Percentiles rank a stretch among this genome's conserved stretches.
phyloP scores from a whole-genome alignment of 2,113 vertebrate species.

The Terrapene triunguis region DNA sequence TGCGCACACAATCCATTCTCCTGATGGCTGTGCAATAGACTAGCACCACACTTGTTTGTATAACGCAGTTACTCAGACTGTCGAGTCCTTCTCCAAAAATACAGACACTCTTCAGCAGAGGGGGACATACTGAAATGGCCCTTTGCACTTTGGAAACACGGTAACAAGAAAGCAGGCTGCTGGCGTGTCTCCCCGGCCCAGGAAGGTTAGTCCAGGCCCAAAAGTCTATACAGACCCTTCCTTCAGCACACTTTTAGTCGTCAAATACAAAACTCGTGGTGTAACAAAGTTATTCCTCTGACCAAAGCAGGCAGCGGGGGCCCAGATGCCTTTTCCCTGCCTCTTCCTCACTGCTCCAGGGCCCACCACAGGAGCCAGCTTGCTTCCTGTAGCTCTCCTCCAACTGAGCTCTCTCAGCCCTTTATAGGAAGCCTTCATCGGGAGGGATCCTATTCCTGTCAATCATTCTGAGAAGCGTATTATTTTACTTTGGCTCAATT shows the following conservation, averaged over 20 bases:
- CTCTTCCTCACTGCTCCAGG: background rate
- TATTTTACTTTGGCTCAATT: background rate
- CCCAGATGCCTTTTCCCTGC: background rate
- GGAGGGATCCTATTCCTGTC: background rate
- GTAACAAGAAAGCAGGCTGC: background rate
- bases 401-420: background rate
- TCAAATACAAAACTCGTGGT: background rate
- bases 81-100: background rate
- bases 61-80: background rate
- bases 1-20: background rate
- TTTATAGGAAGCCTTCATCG: background rate
- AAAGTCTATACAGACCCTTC: background rate
- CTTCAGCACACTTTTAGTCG: background rate
- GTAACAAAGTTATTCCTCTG: background rate
- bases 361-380: background rate
- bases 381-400: background rate
- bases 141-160: background rate
- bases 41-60: background rate
- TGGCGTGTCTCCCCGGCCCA: background rate
- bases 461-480: background rate
- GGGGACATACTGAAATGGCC: background rate
- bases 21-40: accelerated
- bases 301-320: background rate
- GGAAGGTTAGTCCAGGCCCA: background rate
- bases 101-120: background rate